Conservation (phyloP, 2,888 invertebrate species). For the Busseola fusca region DNA sequence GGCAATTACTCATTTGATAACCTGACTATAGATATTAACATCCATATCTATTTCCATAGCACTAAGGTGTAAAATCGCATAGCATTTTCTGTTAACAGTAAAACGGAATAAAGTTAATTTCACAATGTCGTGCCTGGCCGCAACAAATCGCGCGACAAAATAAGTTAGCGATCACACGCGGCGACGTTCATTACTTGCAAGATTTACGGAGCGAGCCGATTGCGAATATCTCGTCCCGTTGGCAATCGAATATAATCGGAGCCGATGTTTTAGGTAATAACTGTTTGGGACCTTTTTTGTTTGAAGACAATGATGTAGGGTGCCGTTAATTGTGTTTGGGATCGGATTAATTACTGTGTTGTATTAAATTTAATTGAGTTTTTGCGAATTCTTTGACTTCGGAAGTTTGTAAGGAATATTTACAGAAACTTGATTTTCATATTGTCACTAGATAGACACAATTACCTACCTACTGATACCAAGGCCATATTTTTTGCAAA, state of each 20-base stretch:
- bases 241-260: conserved; percentile 61
- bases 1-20: conserved; percentile 43
- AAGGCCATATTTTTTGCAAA: neutral
- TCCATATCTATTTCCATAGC: accelerated
- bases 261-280: conserved; percentile 66
- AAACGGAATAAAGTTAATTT: conserved; percentile 46
- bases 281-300: conserved; percentile 47
- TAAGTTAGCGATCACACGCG: conserved; percentile 82
- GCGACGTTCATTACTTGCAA: conserved; percentile 81
- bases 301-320: conserved; percentile 33
- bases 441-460: neutral
- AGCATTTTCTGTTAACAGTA: conserved; percentile 26
- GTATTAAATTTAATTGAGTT: conserved; percentile 11
- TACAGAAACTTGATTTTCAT: neutral
- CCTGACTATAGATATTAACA: neutral
- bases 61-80: conserved; percentile 8
- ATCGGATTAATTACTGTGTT: conserved; percentile 6
- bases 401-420: neutral
- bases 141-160: conserved; percentile 82
- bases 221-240: conserved; percentile 65
- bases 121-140: conserved; percentile 75
- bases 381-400: neutral
- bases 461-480: neutral
- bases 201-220: conserved; percentile 76
- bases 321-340: conserved; percentile 16